Percentiles rank a stretch among this genome's conserved stretches.
phyloP scores from a whole-genome alignment of 1,140 invertebrate genomes.

The Rhyacophila brunnea region DNA sequence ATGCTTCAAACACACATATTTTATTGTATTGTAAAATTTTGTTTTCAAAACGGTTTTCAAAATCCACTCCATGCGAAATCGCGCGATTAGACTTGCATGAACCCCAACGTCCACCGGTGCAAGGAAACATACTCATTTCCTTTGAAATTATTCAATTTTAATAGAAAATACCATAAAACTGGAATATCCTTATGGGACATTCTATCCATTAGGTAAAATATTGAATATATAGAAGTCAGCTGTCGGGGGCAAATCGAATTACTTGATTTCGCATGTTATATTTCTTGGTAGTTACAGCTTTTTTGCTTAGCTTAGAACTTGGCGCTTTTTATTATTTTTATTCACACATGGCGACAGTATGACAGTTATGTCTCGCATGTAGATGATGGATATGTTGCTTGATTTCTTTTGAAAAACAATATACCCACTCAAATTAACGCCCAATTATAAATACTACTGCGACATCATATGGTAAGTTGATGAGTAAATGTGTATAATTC shows the following conservation, averaged over 20 bases:
- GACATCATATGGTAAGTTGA: too few relatives aligned
- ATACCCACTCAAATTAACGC: too few relatives aligned
- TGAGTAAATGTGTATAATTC: too few relatives aligned
- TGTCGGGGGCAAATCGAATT: constrained; percentile 32
- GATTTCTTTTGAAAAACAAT: too few relatives aligned
- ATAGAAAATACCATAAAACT: background rate
- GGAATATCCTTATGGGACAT: constrained; percentile 12
- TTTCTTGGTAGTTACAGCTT: constrained; percentile 1
- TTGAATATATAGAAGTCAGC: constrained; percentile 30
- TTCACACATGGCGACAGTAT: constrained; percentile 5
- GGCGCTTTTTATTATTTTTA: too few relatives aligned
- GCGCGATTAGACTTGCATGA: constrained; percentile 32
- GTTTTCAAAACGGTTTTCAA: constrained; percentile 27
- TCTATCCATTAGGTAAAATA: constrained; percentile 20
- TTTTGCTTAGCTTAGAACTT: background rate
- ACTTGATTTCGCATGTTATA: constrained; percentile 18
- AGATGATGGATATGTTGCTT: background rate
- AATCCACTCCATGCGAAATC: constrained; percentile 27
- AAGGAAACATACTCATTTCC: constrained; percentile 13
- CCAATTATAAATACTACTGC: too few relatives aligned
- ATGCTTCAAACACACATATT: constrained; percentile 8
- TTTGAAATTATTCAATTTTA: constrained; percentile 13
- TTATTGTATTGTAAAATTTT: constrained; percentile 30
- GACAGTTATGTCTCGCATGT: constrained; percentile 7
- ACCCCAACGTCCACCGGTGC: constrained; percentile 5